Evolutionary conservation across 2,797 vertebrate genomes (phyloP), one percentile per base, ranked within the genome.

Genomic region (Eleutherodactylus coqui): DNA sequence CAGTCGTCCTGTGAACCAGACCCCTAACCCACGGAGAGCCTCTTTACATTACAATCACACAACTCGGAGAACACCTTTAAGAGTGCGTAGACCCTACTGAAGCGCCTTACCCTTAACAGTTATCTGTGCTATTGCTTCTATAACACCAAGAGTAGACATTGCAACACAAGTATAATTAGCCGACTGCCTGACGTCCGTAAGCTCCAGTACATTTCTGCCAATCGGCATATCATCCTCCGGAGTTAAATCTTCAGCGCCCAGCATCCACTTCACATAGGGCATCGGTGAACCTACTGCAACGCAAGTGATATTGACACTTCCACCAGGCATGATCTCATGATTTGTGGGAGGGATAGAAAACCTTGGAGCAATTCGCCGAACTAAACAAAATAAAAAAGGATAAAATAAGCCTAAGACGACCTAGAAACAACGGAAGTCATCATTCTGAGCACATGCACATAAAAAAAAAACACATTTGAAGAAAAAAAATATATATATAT

Each of bases 241-340:
- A 51, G 98, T 99, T 88, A 99, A 93, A 92, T 99, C 98, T 91
- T 99, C 98, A 0, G 97, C 96, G 41, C 98, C 98, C 86, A 99
- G 93, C 98, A 99, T 99, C 98, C 98, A 99, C 90, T 99, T 99
- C 89, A 99, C 98, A 84, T 99, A 99, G 47, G 98, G 98, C 98
- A 99, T 99, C 84, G 98, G 98, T 75, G 98, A 99, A 72, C 98
- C 98, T 91, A 99, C 98, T 1, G 98, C 98, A 92, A 99, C 98
- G 85, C 98, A 99, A 19, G 98, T 99, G 93, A 99, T 99, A 93
- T 99, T 99, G 84, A 99, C 98, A 79, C 97, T 99, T 90, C 98
- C 98, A 36, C 98, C 98, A 69, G 98, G 98, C 97, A 99, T 99
- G 90, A 99, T 99, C 94, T 99, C 98, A 90, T 97, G 98, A 93